Evolutionary conservation across 2,113 vertebrate species (phyloP), one percentile per base, ranked within the genome.

Genomic region (Hypanus sabinus): DNA sequence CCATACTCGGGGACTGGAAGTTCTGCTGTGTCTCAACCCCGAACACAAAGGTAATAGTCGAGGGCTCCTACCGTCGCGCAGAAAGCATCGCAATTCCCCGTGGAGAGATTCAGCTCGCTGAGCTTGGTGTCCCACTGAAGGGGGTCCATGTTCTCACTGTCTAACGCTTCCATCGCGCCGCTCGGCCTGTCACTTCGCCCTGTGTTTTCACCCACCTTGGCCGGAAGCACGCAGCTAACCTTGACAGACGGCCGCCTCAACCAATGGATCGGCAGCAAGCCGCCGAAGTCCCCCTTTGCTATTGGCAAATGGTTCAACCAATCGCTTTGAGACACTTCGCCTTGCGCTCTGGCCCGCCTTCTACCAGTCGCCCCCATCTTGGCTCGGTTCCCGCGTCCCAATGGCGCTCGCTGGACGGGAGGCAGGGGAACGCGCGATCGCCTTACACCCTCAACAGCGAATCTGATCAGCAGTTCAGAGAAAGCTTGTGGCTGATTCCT

Each of bases 41-140:
- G 7, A 20, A 75, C 27, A 76, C 24, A 76, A 75, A 27, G 73
- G 20, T 14, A 16, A 6, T 16, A 46, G 20, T 4, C 79, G 18
- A 38, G 79, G 22, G 11, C 8, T 33, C 85, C 14, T 90, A 90
- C 85, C 85, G 85, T 90, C 85, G 85, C n/a, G 60, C 65, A 90
- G 33, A 90, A 62, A 62, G 30, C 60, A 12, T 90, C 85, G 85
- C 85, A 90, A 0, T 90, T 62, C 16, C 60, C 85, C 6, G 85
- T 8, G 6, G 85, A 90, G 1, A 65, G 85, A 20, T 90, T 90
- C 12, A 90, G 85, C 60, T 90, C 85, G 65, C 85, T 90, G 57
- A 90, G 85, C 85, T 90, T 90, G 30, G 60, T 90, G 14, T 90
- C 85, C 85, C 85, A 90, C 27, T 90, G 60, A 62, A 90, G 85